Percentiles rank a stretch among this genome's conserved stretches.
phyloP scores from a whole-genome alignment of 2,888 invertebrate genomes.

The Silvanus unidentatus region DNA sequence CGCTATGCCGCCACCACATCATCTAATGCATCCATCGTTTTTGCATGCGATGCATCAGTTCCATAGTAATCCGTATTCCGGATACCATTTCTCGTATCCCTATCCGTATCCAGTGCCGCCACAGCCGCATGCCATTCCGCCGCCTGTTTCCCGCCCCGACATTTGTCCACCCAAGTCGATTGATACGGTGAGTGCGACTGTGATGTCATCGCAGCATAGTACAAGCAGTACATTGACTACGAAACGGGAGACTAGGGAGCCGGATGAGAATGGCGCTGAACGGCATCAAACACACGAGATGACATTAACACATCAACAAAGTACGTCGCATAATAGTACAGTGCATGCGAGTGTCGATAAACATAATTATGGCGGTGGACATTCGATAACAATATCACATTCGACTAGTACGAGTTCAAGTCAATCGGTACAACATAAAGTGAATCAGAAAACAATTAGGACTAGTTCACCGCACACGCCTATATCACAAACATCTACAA shows the following conservation, averaged over 20 bases:
- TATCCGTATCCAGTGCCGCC: slow-evolving; percentile 70
- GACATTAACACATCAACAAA: slow-evolving; percentile 61
- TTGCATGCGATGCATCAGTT: slow-evolving; percentile 56
- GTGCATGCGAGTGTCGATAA: slow-evolving; percentile 61
- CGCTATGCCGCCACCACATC: slow-evolving; percentile 66
- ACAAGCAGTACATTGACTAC: slow-evolving; percentile 68
- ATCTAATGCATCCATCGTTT: slow-evolving; percentile 59
- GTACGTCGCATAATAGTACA: slow-evolving; percentile 59
- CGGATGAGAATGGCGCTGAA: slow-evolving; percentile 45
- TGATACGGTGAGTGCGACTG: slow-evolving; percentile 59
- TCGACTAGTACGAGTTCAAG: slow-evolving; percentile 63
- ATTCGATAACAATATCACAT: slow-evolving; percentile 60
- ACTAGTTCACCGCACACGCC: slow-evolving; percentile 40
- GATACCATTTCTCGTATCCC: slow-evolving; percentile 64
- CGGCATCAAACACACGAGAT: slow-evolving; percentile 61
- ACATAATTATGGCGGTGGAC: slow-evolving; percentile 49
- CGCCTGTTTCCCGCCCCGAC: slow-evolving; percentile 45
- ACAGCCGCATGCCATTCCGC: slow-evolving; percentile 69
- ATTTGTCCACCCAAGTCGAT: slow-evolving; percentile 30
- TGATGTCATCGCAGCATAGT: slow-evolving; percentile 64
- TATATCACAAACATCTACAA: slow-evolving; percentile 25
- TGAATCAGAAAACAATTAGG: slow-evolving; percentile 43
- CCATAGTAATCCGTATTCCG: slow-evolving; percentile 62
- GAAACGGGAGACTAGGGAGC: slow-evolving; percentile 53
- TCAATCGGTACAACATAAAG: slow-evolving; percentile 53